Evolutionary conservation across 2,888 invertebrate species (phyloP).

Genomic region (Sarcophaga subvicina): DNA sequence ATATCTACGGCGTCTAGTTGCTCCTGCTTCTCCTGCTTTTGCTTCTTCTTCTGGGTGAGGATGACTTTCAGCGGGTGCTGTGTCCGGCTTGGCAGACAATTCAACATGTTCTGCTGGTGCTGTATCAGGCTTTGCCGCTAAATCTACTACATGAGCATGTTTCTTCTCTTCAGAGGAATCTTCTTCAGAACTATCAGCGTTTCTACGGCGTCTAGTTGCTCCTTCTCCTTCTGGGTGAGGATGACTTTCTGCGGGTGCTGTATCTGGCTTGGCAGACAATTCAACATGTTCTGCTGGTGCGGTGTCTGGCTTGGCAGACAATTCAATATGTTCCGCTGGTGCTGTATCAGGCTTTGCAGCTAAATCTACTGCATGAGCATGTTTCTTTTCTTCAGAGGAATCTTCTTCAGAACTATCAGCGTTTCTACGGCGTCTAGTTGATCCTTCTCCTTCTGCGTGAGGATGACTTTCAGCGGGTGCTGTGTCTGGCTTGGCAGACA

Average conservation of each 20-base stretch:
- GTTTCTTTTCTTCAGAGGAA: constrained; percentile 49
- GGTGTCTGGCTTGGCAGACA: background rate
- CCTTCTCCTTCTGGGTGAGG: background rate
- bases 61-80: background rate
- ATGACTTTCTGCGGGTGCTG: background rate
- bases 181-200: constrained; percentile 38
- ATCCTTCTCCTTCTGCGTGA: background rate
- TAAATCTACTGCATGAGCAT: background rate
- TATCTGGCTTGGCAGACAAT: background rate
- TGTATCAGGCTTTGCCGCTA: background rate
- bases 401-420: constrained; percentile 39
- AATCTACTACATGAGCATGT: background rate
- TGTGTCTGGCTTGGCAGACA: background rate
- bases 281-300: background rate
- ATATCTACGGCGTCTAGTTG: background rate
- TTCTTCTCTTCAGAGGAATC: constrained; percentile 47
- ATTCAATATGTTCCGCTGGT: background rate
- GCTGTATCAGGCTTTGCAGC: background rate
- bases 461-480: background rate
- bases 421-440: background rate
- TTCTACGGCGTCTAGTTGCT: background rate
- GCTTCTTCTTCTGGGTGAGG: background rate
- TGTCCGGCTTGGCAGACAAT: background rate
- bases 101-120: background rate
- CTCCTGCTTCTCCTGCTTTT: too few species aligned